A percentile compares a stretch with the other conserved stretches of the same genome.
Conservation (phyloP, 2,113 vertebrate species). For the Sitta europaea region DNA sequence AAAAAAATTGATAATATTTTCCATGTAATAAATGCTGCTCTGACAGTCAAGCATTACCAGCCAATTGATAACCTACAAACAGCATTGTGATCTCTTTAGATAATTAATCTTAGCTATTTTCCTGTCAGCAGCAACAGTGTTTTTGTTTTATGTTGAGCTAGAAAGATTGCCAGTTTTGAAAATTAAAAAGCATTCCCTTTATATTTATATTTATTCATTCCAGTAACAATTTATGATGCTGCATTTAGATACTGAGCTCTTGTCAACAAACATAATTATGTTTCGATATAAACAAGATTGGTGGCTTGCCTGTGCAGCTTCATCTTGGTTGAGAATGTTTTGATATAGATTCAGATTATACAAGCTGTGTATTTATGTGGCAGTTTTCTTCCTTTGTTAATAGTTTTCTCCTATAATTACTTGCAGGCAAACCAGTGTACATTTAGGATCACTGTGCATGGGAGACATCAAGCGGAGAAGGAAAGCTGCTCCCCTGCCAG, state of each 20-base stretch:
- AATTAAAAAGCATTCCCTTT: conserved; percentile 93
- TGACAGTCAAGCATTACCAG: conserved; percentile 76
- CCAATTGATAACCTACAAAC: conserved; percentile 78
- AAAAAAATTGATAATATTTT: conserved; percentile 63
- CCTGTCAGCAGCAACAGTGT: conserved; percentile 72
- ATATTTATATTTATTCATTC: conserved; percentile 75
- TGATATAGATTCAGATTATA: conserved; percentile 72
- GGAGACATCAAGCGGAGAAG: conserved; percentile 96
- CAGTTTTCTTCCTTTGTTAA: conserved; percentile 69
- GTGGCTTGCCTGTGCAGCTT: conserved; percentile 77
- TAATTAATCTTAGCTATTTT: conserved; percentile 81
- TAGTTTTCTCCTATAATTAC: conserved; percentile 77
- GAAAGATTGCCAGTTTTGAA: conserved; percentile 89
- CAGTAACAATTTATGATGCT: conserved; percentile 88
- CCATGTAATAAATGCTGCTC: conserved; percentile 71
- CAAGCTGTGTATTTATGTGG: conserved; percentile 67
- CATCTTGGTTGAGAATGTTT: conserved; percentile 72
- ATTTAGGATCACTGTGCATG: conserved; percentile 93
- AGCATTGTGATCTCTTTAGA: conserved; percentile 78
- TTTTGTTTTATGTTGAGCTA: conserved; percentile 79
- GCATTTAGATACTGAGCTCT: conserved; percentile 83
- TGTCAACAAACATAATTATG: conserved; percentile 93
- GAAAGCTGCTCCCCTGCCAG: conserved; percentile 91
- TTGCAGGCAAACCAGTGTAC: conserved; percentile 94
- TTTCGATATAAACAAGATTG: conserved; percentile 95